A percentile compares a stretch with the other conserved stretches of the same genome.
Conservation (phyloP, 2,888 invertebrate species). For the Brenthis daphne region DNA sequence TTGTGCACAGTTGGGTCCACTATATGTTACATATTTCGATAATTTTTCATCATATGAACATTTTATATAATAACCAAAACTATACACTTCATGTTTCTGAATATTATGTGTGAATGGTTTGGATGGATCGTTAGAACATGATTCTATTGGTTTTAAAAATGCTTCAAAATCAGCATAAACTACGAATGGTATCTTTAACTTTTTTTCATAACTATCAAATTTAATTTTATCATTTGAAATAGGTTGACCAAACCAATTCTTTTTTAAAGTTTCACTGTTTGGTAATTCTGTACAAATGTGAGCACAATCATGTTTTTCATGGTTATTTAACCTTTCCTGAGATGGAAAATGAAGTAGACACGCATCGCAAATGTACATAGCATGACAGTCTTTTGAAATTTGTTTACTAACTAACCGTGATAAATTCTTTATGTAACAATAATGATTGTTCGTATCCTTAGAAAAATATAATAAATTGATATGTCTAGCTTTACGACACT, state of each 20-base stretch:
- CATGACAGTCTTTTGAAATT: conserved; percentile 20
- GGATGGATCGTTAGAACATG: conserved; percentile 38
- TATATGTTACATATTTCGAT: conserved; percentile 44
- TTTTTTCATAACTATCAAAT: conserved; percentile 37
- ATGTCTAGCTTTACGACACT: too few species aligned
- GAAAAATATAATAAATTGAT: conserved; percentile 10
- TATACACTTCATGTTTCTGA: conserved; percentile 44
- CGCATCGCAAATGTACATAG: conserved; percentile 32
- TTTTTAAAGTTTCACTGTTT: conserved; percentile 25
- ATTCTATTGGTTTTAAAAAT: conserved; percentile 22
- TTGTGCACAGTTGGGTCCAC: conserved; percentile 40
- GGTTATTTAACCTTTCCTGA: conserved; percentile 27
- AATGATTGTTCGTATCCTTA: too few species aligned
- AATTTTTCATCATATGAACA: conserved; percentile 44
- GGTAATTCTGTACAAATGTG: conserved; percentile 38
- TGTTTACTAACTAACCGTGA: conserved; percentile 33
- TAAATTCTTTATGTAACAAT: conserved; percentile 25
- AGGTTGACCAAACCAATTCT: conserved; percentile 36
- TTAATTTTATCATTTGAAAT: conserved; percentile 31
- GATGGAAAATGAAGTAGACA: conserved; percentile 35
- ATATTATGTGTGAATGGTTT: conserved; percentile 42
- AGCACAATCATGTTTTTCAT: conserved; percentile 36
- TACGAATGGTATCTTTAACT: conserved; percentile 40
- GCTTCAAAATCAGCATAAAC: conserved; percentile 44
- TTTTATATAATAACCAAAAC: conserved; percentile 48